Base-by-base conservation (phyloP, 2,888 invertebrate species). In the Troglohyphantes excavatus region DNA sequence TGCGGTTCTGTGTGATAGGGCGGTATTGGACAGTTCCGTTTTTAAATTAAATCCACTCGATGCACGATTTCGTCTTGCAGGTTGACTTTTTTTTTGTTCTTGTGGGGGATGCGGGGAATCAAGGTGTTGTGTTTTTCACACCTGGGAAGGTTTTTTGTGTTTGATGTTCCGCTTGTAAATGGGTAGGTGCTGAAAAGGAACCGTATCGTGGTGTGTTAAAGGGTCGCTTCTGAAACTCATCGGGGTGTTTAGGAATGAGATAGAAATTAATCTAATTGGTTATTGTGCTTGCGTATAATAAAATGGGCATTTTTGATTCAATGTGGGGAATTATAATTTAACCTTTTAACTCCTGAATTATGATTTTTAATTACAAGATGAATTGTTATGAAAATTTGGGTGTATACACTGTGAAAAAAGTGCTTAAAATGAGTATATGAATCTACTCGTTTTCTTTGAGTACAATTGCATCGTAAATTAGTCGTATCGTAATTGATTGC, bases 1-100 rank as follows among this genome's bases (percentile, higher is more conserved):
- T 75, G 75, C n/a, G 59, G 59, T 75, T 75, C 59, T 23, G 26
- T 59, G 53, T 33, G 75, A 59, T 75, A 65, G 23, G 23, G 65
- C 65, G 27, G 6, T 23, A 65, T 53, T 13, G 13, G 13, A 53
- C 53, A 53, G 53, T 53, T 53, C n/a, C 53, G 53, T 53, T 53
- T 53, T 53, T 53, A 53, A 53, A 53, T 53, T 53, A 53, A 53
- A 53, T 53, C n/a, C 17, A 5, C 53, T 53, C 0, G 53, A 13
- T 17, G 53, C 53, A 53, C 53, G 53, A n/a, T 53, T 53, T 53
- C 53, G n/a, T n/a, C n/a, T n/a, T n/a, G n/a, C n/a, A n/a, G n/a
- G n/a, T n/a, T n/a, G n/a, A n/a, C n/a, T n/a, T 53, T 53, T n/a
- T n/a, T n/a, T 53, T 53, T 17, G 9, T 53, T n/a, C 53, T 53